Conservation (phyloP, 2,797 vertebrate species). For the Cichlasoma orientale region DNA sequence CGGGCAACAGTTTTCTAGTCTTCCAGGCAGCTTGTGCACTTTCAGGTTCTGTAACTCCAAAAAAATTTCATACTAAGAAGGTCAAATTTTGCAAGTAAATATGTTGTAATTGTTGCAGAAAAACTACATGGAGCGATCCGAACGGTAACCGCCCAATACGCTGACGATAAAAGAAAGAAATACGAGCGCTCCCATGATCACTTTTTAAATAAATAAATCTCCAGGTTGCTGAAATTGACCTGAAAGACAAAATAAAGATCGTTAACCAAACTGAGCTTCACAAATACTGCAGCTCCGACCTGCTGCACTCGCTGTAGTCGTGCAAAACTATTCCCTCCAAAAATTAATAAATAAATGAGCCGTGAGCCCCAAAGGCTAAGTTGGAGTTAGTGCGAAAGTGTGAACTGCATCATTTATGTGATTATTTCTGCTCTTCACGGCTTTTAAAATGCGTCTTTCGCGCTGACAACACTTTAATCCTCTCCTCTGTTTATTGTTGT, state of each 20-base stretch:
- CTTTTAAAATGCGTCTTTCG: slow-evolving; percentile 52
- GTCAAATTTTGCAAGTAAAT: not conserved
- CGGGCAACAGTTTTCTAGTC: too few relatives aligned
- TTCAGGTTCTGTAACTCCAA: not conserved
- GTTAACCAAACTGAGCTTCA: not conserved
- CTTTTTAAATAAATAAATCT: not conserved
- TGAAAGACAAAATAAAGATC: not conserved
- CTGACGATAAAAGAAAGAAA: not conserved
- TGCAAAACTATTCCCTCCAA: slow-evolving; percentile 3
- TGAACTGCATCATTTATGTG: slow-evolving; percentile 59
- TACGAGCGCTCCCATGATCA: not conserved
- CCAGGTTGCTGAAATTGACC: not conserved
- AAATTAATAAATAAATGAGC: slow-evolving; percentile 10
- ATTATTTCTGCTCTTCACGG: slow-evolving; percentile 57
- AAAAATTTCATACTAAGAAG: not conserved
- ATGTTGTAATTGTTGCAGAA: not conserved
- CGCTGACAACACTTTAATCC: slow-evolving; percentile 66
- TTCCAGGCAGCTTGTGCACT: not conserved
- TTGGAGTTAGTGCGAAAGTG: slow-evolving; percentile 33
- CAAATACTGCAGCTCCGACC: not conserved
- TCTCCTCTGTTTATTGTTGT: slow-evolving; percentile 59
- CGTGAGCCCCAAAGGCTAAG: slow-evolving; percentile 25
- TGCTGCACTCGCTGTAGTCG: not conserved
- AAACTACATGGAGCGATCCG: not conserved
- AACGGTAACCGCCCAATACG: not conserved